Evolutionary conservation across 2,888 invertebrate species (phyloP).

Genomic region (Artemia sinica): DNA sequence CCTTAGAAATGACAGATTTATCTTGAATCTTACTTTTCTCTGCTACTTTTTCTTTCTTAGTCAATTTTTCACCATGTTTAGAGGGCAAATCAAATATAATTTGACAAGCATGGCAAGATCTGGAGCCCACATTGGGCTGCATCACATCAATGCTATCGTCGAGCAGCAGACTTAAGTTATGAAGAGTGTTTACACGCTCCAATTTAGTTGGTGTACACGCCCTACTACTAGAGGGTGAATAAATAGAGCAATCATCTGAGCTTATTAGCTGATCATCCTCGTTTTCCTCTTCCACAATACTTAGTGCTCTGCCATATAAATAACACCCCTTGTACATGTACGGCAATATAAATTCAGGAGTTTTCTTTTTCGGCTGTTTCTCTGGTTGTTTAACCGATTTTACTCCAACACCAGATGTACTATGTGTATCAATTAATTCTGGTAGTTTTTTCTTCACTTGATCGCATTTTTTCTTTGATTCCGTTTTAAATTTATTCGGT

Average conservation of each 20-base stretch:
- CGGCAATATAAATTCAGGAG: conserved; percentile 11
- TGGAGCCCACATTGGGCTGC: neutral
- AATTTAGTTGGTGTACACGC: neutral
- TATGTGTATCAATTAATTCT: no score
- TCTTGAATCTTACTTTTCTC: neutral
- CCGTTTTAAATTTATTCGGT: no score
- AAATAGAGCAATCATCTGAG: neutral
- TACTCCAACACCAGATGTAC: no score
- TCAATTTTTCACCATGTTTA: neutral
- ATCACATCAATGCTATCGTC: neutral
- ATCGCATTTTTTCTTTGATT: no score
- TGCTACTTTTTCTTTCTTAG: neutral
- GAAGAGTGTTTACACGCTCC: neutral
- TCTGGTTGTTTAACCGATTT: no score
- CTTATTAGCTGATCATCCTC: neutral
- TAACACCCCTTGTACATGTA: conserved; percentile 5
- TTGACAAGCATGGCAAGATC: conserved; percentile 7
- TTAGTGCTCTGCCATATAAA: neutral
- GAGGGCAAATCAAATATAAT: neutral
- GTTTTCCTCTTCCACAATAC: neutral
- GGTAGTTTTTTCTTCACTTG: no score
- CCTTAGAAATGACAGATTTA: neutral
- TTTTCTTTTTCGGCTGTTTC: neutral
- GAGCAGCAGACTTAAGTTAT: neutral
- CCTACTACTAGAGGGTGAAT: neutral